phyloP scores from a whole-genome alignment of 2,888 invertebrate species.

The Chrysotoxum bicinctum region DNA sequence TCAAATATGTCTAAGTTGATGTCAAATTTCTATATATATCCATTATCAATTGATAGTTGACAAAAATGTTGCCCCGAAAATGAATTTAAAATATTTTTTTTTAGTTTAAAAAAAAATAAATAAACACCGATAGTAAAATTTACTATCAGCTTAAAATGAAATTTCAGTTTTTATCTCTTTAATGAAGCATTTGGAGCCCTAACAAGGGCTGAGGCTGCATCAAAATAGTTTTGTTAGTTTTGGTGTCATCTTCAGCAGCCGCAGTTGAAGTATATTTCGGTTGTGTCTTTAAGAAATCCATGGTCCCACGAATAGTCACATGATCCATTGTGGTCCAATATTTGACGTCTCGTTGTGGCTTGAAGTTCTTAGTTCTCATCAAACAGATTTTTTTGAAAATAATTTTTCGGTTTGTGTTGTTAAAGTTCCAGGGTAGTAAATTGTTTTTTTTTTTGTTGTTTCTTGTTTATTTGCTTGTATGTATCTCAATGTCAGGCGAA shows the following conservation, averaged over 20 bases:
- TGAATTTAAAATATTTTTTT: too few relatives aligned
- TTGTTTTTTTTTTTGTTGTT: neutral
- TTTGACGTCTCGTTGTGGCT: neutral
- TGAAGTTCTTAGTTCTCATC: conserved; percentile 25
- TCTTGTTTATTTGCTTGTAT: conserved; percentile 6
- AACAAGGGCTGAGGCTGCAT: conserved; percentile 78
- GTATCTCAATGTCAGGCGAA: conserved; percentile 57
- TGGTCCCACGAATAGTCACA: conserved; percentile 23
- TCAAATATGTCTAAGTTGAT: too few relatives aligned
- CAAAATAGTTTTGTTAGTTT: neutral
- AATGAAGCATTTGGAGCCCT: conserved; percentile 79
- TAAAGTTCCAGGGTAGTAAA: conserved; percentile 32
- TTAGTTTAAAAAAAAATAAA: neutral
- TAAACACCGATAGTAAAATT: neutral
- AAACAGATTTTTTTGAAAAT: conserved; percentile 23
- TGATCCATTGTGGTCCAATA: neutral
- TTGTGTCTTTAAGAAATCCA: conserved; percentile 22
- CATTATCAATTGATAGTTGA: too few relatives aligned
- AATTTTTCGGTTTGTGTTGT: neutral
- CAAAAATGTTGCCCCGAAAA: too few relatives aligned
- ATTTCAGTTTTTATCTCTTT: conserved; percentile 76
- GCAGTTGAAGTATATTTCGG: conserved; percentile 29
- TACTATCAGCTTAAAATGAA: neutral
- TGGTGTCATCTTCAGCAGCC: conserved; percentile 40
- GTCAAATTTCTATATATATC: too few relatives aligned